Conservation (phyloP, 2,113 vertebrate genomes). For the rabbit (Oryctolagus cuniculus) region mOryCun1.1 NC_091440.1:117840001-117840500, state of each 20-base stretch:
- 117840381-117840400: neutral
- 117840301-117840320: neutral
- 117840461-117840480: neutral
- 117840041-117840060: neutral
- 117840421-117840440: neutral
- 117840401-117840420: neutral
- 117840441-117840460: neutral
- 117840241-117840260: neutral
- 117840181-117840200: neutral
- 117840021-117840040: neutral
- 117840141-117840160: neutral
- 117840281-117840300: neutral
- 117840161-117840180: neutral
- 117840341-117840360: neutral
- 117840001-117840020: neutral
- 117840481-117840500: neutral
- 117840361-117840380: neutral
- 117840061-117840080: slow-evolving; percentile 7
- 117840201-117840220: neutral
- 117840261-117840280: neutral
- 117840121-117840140: neutral
- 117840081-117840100: neutral
- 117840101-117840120: neutral
- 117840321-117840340: neutral
- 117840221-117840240: neutral